Evolutionary conservation across 2,113 vertebrate species (phyloP), one percentile per base, ranked within the genome.

Genomic region (Penelope pileata): DNA sequence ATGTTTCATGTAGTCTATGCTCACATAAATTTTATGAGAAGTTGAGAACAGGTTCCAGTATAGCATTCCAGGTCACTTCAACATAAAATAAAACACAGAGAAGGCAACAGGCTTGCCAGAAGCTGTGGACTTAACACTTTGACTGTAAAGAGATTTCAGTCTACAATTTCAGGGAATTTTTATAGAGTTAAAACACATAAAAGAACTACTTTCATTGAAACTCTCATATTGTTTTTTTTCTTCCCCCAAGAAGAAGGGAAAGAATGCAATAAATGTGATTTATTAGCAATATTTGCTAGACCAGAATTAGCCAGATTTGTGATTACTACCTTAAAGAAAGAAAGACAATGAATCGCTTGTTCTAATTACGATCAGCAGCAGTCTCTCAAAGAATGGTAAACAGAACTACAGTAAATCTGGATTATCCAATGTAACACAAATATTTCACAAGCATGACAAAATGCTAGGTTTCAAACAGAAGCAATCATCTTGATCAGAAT

Each of bases 41-140:
- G 30, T 12, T 78, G 79, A 74, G 67, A 93, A 67, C 38, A 70
- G 72, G 82, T 86, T 93, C 76, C 82, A 91, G 14, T 53, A 50
- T n/a, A 24, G 63, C 79, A 88, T 91, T 86, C 63, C 76, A 66
- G 42, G 29, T 83, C 54, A 83, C 60, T 88, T 93, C 58, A 90
- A 86, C 68, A 56, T 34, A 34, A 88, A 91, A 94, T 21, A 30
- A 86, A 91, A 90, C 53, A 94, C 22, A 32, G 36, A 40, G 19
- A 84, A 85, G 34, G 45, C 48, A 50, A 48, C 9, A 60, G 24
- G 38, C 32, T 68, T 80, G 59, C 16, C 51, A 81, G 38, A 74
- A 86, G 29, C 18, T 72, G 42, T 77, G 70, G 32, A 77, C 36
- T 69, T 88, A 86, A 86, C 3, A 14, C 30, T 86, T 73, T n/a